Evolutionary conservation across 1,140 invertebrate genomes (phyloP), one percentile per base, ranked within the genome.

Genomic region (Drosophila ogumai): DNA sequence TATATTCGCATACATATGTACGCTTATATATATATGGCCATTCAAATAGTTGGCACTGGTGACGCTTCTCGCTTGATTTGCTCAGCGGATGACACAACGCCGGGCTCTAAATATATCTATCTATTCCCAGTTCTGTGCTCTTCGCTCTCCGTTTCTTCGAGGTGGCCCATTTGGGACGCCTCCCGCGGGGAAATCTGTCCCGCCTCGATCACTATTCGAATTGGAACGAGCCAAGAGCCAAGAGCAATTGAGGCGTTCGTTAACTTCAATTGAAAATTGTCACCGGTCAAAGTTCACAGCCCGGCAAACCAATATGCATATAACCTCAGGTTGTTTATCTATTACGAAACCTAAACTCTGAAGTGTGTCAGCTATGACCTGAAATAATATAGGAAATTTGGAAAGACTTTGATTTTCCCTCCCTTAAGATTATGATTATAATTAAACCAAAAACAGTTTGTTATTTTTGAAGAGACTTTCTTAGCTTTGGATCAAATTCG

Each of bases 211-310:
- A 56, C 40, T 47, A 56, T 68, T 60, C 34, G 43, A 78, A 81
- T 73, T 75, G 56, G 59, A 44, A 68, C 55, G 55, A 36, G 22
- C 28, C 46, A 22, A 28, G 55, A 36, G 22, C 28, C 46, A 22
- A 28, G 34, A 38, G 32, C 76, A 90, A 90, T 90, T 90, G 77
- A 81, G 57, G 55, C 69, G 60, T 85, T 90, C 75, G 75, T 90
- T 90, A 90, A 90, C 52, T 81, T 90, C 58, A 90, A 90, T 90
- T 55, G 52, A 55, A 25, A 55, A 55, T 38, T 85, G 68, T 22
- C 40, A 22, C 25, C 12, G 63, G 78, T 85, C 69, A 90, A 90
- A 90, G 85, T 73, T 79, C 78, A 60, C 8, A 55, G 8, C n/a
- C 38, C 28, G 67, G 38, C 46, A 60, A 43, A 43, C 66, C 19